Evolutionary conservation across 2,888 invertebrate species (phyloP).

Genomic region (Xestia xanthographa): DNA sequence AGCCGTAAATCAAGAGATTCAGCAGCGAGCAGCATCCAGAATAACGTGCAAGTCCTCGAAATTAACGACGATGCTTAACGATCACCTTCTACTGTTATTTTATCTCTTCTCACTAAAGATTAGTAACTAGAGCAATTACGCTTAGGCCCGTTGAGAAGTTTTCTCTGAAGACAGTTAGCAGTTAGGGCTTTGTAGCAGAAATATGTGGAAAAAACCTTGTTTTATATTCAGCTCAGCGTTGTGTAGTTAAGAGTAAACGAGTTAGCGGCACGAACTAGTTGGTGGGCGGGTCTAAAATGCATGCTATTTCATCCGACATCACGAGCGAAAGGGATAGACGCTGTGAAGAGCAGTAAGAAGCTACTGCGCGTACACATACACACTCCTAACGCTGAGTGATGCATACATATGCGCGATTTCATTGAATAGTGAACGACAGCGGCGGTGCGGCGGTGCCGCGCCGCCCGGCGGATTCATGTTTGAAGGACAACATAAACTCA

Average conservation of each 20-base stretch:
- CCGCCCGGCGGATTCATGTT: too few species aligned
- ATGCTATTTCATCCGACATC: too few species aligned
- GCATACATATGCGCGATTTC: too few species aligned
- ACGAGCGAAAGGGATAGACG: too few species aligned
- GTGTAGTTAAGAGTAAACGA: slow-evolving; percentile 42
- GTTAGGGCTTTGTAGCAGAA: slow-evolving; percentile 12
- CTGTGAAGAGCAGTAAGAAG: too few species aligned
- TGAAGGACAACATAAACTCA: too few species aligned
- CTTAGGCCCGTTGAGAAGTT: slow-evolving; percentile 25
- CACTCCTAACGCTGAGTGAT: too few species aligned
- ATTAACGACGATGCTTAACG: slow-evolving; percentile 19
- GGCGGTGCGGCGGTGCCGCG: too few species aligned
- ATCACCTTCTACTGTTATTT: slow-evolving; percentile 26
- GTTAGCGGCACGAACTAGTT: too few species aligned
- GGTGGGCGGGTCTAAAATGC: too few species aligned
- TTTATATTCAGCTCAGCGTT: slow-evolving; percentile 49
- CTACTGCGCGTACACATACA: too few species aligned
- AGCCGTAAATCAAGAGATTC: slow-evolving; percentile 27
- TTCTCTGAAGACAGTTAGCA: slow-evolving; percentile 4
- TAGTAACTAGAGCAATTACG: slow-evolving; percentile 38
- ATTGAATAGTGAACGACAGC: too few species aligned
- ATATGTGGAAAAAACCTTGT: slow-evolving; percentile 18
- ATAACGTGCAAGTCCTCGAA: slow-evolving; percentile 15
- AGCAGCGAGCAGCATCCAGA: background rate
- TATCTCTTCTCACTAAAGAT: slow-evolving; percentile 22